Evolutionary conservation across 2,113 vertebrate species (phyloP), one percentile per base, ranked within the genome.

Genomic region (Solenodon paradoxus): DNA sequence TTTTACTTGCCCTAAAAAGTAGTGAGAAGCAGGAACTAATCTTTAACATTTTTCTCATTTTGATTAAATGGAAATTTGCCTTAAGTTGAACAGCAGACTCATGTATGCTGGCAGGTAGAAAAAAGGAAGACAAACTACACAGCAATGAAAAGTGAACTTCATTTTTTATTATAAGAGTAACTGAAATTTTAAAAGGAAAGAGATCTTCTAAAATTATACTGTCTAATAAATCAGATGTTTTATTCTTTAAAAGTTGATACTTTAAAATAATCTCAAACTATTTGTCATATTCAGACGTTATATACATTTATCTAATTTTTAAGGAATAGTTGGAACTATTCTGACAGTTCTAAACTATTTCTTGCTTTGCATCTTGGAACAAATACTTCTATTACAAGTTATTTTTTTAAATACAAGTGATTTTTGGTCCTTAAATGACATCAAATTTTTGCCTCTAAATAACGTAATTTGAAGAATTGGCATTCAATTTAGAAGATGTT

Each of bases 1-100:
- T 94, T 96, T 88, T 91, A n/a, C 63, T 94, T 96, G n/a, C 40
- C 92, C 53, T 82, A 63, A 92, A 91, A 97, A 89, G 42, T 66
- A 68, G 71, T n/a, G 49, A 81, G 63, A 87, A 42, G 16, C 30
- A 80, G n/a, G 64, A 88, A 85, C 20, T 26, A 55, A 79, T 82
- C 24, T 85, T 81, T 71, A 26, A 66, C 24, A 86, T 10, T 93
- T 95, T 96, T 89, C 51, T 96, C 35, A 49, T 92, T 90, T 96
- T 87, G 78, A 32, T 92, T 95, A 79, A 88, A 91, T 89, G 71
- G 32, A 95, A 93, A 88, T 86, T 96, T 93, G n/a, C 26, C 51
- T 95, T 93, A 80, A 75, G 3, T 92, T 55, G 68, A 53, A 64
- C 35, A 71, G 12, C 45, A 85, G n/a, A 74, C 35, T 89, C 35